phyloP scores from a whole-genome alignment of 2,888 invertebrate species.

The Drosophila putrida region DNA sequence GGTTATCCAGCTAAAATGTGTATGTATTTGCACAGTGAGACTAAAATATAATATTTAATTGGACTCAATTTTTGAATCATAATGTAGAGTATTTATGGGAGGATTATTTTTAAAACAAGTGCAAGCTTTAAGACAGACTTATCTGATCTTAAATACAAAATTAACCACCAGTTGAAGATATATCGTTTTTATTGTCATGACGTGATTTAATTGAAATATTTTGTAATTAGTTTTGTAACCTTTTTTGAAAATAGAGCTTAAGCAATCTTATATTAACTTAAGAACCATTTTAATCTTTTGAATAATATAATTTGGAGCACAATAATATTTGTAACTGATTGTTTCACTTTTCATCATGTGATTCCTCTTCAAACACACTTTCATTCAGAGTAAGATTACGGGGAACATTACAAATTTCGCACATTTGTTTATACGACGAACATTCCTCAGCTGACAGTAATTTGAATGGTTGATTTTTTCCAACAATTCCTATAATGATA shows the following conservation, averaged over 20 bases:
- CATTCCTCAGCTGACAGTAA: conserved; percentile 91
- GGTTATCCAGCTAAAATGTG: conserved; percentile 7
- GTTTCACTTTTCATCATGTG: neutral
- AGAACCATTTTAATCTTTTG: neutral
- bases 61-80: neutral
- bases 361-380: neutral
- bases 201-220: too few relatives aligned
- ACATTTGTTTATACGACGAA: conserved; percentile 62
- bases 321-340: neutral
- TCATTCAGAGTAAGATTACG: neutral
- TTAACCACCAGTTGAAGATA: too few relatives aligned
- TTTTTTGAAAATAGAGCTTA: too few relatives aligned
- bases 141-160: too few relatives aligned
- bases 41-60: neutral
- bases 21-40: conserved; percentile 1
- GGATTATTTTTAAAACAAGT: neutral
- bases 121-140: too few relatives aligned
- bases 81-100: neutral
- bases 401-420: neutral
- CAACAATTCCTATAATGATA: conserved; percentile 96
- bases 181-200: too few relatives aligned
- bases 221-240: too few relatives aligned
- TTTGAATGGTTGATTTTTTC: conserved; percentile 92
- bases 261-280: too few relatives aligned
- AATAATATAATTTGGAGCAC: neutral